Percentiles rank a stretch among this genome's conserved stretches.
These are phyloP conservation scores for Portunus trituberculatus DNA, from an alignment of 1,140 invertebrate species.

Conservation along the genomic window DNA sequence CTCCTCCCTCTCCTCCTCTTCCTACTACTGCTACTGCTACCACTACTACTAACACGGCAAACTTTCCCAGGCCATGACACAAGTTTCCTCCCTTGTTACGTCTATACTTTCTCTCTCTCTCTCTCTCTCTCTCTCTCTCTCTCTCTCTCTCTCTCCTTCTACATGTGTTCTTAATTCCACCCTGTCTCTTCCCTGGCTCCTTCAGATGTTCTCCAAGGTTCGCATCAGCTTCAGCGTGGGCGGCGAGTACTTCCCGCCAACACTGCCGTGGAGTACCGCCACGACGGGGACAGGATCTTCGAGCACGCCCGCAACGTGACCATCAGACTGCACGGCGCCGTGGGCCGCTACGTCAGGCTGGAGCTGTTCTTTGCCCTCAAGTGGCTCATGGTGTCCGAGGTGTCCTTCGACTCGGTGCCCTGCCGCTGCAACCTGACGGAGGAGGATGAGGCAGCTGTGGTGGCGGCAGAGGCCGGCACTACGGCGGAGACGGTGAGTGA, in stretches of 20 bases:
- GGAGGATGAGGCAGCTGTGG: constrained; percentile 54
- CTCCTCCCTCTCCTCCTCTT: too few species aligned
- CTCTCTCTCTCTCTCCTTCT: constrained; percentile 28
- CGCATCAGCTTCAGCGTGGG: constrained; percentile 87
- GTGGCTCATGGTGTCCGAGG: constrained; percentile 94
- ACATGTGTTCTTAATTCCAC: too few species aligned
- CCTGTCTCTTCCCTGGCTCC: not conserved
- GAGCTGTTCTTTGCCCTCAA: constrained; percentile 91
- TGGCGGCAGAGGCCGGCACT: not conserved
- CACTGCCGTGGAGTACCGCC: constrained; percentile 85
- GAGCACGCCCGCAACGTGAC: constrained; percentile 91
- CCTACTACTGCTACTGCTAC: too few species aligned
- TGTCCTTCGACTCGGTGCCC: constrained; percentile 85
- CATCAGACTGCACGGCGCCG: constrained; percentile 89
- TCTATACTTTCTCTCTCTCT: too few species aligned
- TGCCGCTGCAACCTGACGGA: constrained; percentile 70
- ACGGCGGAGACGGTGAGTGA: not conserved
- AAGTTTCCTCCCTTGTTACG: too few species aligned
- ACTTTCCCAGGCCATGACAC: too few species aligned
- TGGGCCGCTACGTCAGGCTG: constrained; percentile 88
- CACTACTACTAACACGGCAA: too few species aligned
- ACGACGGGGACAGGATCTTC: constrained; percentile 89
- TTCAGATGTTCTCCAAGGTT: constrained; percentile 85
- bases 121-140: constrained; percentile 8
- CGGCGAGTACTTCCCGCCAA: constrained; percentile 84